A percentile compares a stretch with the other conserved stretches of the same genome.
Evolutionary conservation across 2,113 vertebrate species (phyloP).

Genomic region (Malurus alboscapulatus): DNA sequence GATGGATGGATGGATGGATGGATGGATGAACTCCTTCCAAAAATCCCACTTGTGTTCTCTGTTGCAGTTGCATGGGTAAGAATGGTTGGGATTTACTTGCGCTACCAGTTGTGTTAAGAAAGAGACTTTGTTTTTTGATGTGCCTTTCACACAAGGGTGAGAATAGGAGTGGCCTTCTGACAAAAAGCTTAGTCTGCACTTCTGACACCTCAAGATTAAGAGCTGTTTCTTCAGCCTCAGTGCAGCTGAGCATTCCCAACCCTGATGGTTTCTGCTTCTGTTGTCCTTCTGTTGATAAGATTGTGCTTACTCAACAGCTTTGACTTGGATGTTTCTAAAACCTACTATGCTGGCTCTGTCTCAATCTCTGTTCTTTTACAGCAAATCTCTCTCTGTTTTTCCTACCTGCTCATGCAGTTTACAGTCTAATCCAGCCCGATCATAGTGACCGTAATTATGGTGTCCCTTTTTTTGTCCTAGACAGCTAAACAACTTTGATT

Average conservation of each 20-base stretch:
- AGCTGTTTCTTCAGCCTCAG: not conserved
- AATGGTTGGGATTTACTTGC: not conserved
- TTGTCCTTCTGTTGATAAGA: not conserved
- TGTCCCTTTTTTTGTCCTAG: not conserved
- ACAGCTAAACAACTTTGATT: not conserved
- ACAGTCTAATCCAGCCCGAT: not conserved
- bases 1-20: not conserved
- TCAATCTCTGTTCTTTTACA: not conserved
- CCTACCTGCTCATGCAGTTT: not conserved
- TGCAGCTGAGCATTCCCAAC: not conserved
- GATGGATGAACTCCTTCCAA: not conserved
- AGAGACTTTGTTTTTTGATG: not conserved
- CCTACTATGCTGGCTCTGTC: not conserved
- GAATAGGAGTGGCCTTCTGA: not conserved
- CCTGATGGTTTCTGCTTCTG: not conserved
- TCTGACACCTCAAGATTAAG: not conserved
- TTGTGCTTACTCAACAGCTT: not conserved
- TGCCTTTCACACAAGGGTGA: not conserved
- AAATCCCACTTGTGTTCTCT: not conserved
- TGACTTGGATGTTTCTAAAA: not conserved
- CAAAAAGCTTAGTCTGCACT: not conserved
- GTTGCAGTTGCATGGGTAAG: not conserved
- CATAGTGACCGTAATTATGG: not conserved
- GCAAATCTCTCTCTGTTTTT: not conserved
- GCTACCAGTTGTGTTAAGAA: fast-evolving